phyloP scores from a whole-genome alignment of 2,888 invertebrate genomes.

The Pyrrhosoma nymphula region DNA sequence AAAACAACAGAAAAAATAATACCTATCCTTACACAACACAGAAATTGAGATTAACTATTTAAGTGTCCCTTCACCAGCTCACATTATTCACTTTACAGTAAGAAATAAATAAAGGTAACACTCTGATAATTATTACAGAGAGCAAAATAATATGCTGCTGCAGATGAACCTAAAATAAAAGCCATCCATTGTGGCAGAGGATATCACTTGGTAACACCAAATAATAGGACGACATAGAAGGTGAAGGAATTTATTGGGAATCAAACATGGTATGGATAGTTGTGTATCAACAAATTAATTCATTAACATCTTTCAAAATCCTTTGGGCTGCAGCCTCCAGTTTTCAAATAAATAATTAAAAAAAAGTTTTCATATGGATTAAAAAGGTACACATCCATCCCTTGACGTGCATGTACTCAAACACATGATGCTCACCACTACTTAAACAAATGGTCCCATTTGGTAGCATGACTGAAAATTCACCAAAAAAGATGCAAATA shows the following conservation, averaged over 20 bases:
- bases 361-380: constrained; percentile 58
- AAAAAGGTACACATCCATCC: constrained; percentile 26
- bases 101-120: constrained; percentile 49
- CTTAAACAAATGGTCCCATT: constrained; percentile 59
- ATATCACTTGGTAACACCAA: constrained; percentile 47
- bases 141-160: constrained; percentile 12
- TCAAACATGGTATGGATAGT: constrained; percentile 59
- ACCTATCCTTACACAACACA: neutral
- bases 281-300: constrained; percentile 55
- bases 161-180: constrained; percentile 14
- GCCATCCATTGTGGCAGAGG: neutral
- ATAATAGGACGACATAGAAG: constrained; percentile 60
- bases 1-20: constrained; percentile 23
- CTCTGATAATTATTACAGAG: constrained; percentile 34
- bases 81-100: neutral
- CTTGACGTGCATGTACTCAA: neutral
- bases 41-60: neutral
- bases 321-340: constrained; percentile 21
- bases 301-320: constrained; percentile 45
- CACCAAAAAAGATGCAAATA: constrained; percentile 59
- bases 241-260: constrained; percentile 65
- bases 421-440: constrained; percentile 45
- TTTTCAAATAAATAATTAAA: constrained; percentile 66
- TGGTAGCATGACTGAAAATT: constrained; percentile 42
- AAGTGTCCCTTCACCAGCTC: constrained; percentile 58